Conservation (phyloP, 2,888 invertebrate genomes). For the Orchesellides sinensis region DNA sequence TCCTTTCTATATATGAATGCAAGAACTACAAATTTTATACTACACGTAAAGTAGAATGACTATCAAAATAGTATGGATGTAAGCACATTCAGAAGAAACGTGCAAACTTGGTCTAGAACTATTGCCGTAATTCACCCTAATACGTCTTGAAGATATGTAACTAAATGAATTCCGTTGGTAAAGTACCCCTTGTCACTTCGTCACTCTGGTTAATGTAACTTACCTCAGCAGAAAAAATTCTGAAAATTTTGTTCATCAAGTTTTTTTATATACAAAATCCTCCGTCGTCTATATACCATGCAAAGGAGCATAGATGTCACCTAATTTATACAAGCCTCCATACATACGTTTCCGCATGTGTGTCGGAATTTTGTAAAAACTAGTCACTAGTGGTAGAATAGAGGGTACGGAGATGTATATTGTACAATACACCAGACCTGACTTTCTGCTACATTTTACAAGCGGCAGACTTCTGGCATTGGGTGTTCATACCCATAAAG, state of each 20-base stretch:
- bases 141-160: slow-evolving; percentile 52
- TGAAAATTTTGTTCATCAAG: slow-evolving; percentile 55
- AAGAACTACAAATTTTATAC: not conserved
- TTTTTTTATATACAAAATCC: too few relatives aligned
- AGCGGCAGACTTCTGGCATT: slow-evolving; percentile 9
- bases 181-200: slow-evolving; percentile 64
- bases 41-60: not conserved
- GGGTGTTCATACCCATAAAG: slow-evolving; percentile 53
- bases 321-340: too few relatives aligned
- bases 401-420: too few relatives aligned
- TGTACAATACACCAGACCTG: too few relatives aligned
- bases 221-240: slow-evolving; percentile 52
- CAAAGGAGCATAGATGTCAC: too few relatives aligned
- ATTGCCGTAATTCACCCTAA: slow-evolving; percentile 61
- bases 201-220: slow-evolving; percentile 57
- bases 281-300: too few relatives aligned
- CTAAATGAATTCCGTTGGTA: slow-evolving; percentile 54
- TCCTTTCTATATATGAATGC: not conserved
- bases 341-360: too few relatives aligned
- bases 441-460: too few relatives aligned
- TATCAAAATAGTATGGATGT: too few relatives aligned
- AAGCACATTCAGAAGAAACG: not conserved
- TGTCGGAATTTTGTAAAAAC: too few relatives aligned
- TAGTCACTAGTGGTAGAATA: too few relatives aligned
- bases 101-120: slow-evolving; percentile 24